phyloP scores from a whole-genome alignment of 2,888 invertebrate genomes.

The Orthonevra nobilis region DNA sequence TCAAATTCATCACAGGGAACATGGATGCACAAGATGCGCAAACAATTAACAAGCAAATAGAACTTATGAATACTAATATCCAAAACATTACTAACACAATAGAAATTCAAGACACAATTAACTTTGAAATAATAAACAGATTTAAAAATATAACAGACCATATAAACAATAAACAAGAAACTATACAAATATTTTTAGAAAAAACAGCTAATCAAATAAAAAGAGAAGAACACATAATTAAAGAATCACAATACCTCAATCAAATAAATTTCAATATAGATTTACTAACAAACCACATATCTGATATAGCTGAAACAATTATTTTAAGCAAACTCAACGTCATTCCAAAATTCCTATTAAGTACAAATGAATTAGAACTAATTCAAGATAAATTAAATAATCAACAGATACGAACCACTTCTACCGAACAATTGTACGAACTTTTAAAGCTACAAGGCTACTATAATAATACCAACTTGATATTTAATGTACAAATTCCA shows the following conservation, averaged over 20 bases:
- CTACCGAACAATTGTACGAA: no score
- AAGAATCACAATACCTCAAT: background rate
- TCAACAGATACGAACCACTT: no score
- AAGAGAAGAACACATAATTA: background rate
- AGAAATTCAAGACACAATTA: background rate
- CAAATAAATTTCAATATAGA: background rate
- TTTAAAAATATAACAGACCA: background rate
- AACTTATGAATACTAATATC: background rate
- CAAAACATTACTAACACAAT: background rate
- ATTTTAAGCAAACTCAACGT: no score
- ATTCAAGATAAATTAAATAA: no score
- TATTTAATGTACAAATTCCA: no score
- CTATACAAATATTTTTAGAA: background rate
- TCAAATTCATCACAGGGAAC: background rate
- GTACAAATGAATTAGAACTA: no score
- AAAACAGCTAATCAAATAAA: background rate
- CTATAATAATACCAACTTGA: no score
- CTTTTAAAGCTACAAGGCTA: no score
- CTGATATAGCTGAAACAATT: no score
- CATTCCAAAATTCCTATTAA: no score
- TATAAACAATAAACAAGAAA: background rate
- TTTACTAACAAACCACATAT: no score
- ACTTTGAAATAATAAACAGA: background rate
- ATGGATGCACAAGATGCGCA: conserved; percentile 5
- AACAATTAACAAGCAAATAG: background rate